Conservation (phyloP, 1,140 invertebrate genomes). For the Cotesia vestalis region DNA sequence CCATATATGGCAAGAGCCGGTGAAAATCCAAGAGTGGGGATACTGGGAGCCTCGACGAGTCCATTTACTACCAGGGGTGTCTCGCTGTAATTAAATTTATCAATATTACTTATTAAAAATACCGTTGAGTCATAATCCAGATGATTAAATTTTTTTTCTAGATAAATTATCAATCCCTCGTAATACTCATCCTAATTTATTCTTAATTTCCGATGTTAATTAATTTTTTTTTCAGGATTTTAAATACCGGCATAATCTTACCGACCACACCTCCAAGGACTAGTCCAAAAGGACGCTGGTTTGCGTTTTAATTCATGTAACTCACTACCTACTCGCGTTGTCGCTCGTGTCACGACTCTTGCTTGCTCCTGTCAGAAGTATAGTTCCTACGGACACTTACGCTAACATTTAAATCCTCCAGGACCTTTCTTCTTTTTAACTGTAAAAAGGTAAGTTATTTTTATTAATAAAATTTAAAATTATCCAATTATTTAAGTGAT, state of each 20-base stretch:
- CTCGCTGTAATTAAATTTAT: constrained; percentile 31
- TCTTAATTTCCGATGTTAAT: background rate
- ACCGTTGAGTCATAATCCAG: constrained; percentile 2
- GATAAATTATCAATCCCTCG: background rate
- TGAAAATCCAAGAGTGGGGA: constrained; percentile 57
- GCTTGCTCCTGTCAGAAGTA: constrained; percentile 48
- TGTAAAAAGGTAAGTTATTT: constrained; percentile 19
- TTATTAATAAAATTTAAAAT: too few species aligned
- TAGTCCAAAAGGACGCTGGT: constrained; percentile 60
- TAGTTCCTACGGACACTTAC: background rate
- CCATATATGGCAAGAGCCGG: constrained; percentile 80
- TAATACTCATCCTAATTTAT: constrained; percentile 13
- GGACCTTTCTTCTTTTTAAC: constrained; percentile 13
- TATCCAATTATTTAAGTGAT: too few species aligned
- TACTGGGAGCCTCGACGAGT: constrained; percentile 55
- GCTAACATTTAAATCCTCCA: background rate
- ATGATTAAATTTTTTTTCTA: background rate
- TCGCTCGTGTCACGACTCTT: constrained; percentile 46
- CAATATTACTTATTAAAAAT: constrained; percentile 16
- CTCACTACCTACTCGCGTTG: constrained; percentile 52
- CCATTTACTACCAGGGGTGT: constrained; percentile 53
- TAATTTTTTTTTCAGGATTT: background rate
- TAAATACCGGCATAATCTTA: constrained; percentile 18
- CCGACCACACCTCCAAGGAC: constrained; percentile 51
- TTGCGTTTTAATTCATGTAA: constrained; percentile 56